phyloP scores from a whole-genome alignment of 2,797 vertebrate genomes.

The Danio tinwini region DNA sequence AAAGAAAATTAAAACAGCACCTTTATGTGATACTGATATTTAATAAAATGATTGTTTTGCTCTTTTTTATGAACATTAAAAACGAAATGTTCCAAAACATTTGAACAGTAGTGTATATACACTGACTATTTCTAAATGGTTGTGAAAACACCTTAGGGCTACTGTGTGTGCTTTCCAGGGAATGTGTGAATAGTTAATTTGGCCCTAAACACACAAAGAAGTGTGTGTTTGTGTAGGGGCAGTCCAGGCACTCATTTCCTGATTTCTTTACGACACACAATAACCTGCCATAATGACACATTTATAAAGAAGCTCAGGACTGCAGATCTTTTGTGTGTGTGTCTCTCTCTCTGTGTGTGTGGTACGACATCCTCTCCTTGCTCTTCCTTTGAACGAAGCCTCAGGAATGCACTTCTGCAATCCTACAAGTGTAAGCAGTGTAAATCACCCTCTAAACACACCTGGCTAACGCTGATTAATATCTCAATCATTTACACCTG shows the following conservation, averaged over 20 bases:
- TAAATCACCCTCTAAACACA: slow-evolving; percentile 53
- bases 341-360: background rate
- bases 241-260: slow-evolving; percentile 60
- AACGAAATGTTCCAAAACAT: background rate
- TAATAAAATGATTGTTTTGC: background rate
- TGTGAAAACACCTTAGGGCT: background rate
- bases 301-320: slow-evolving; percentile 31
- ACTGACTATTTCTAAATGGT: background rate
- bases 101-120: background rate
- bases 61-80: background rate
- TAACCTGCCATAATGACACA: slow-evolving; percentile 55
- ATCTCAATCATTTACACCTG: slow-evolving; percentile 60
- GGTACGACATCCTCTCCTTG: background rate
- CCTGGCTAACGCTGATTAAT: slow-evolving; percentile 66
- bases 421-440: slow-evolving; percentile 48
- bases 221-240: slow-evolving; percentile 59
- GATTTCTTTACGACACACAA: slow-evolving; percentile 67
- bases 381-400: slow-evolving; percentile 50
- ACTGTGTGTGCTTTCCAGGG: slow-evolving; percentile 5
- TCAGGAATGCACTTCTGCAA: slow-evolving; percentile 63
- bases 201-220: slow-evolving; percentile 61
- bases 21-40: too few relatives aligned
- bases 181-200: slow-evolving; percentile 22
- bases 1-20: too few relatives aligned
- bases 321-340: slow-evolving; percentile 16